Conservation (phyloP, 2,113 vertebrate genomes). For the Stigmatopora argus region DNA sequence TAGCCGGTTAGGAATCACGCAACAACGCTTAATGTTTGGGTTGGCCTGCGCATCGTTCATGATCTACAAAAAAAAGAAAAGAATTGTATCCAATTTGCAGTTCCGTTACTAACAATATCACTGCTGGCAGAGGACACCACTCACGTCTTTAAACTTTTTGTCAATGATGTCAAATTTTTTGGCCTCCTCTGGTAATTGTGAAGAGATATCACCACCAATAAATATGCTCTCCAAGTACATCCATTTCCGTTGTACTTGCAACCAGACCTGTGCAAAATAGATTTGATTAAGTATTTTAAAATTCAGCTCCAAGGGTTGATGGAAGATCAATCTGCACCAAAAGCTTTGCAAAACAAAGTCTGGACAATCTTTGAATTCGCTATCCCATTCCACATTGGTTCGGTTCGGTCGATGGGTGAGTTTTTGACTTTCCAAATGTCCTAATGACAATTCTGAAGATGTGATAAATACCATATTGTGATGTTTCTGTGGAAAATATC, state of each 20-base stretch:
- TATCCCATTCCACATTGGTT: too few relatives aligned
- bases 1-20: conserved; percentile 79
- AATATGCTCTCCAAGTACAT: conserved; percentile 97
- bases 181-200: conserved; percentile 87
- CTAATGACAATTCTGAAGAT: too few relatives aligned
- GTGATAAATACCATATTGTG: too few relatives aligned
- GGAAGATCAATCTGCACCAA: not conserved
- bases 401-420: too few relatives aligned
- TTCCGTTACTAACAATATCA: not conserved
- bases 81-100: not conserved
- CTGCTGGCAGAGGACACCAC: conserved; percentile 30
- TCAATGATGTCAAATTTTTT: conserved; percentile 89
- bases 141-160: conserved; percentile 81
- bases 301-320: not conserved
- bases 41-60: conserved; percentile 80
- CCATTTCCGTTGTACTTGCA: conserved; percentile 93
- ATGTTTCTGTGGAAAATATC: too few relatives aligned
- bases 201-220: conserved; percentile 83
- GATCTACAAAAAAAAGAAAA: conserved; percentile 68
- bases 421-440: too few relatives aligned
- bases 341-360: too few relatives aligned
- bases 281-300: not conserved
- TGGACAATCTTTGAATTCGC: too few relatives aligned
- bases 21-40: conserved; percentile 80
- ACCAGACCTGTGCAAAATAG: conserved; percentile 77